Evolutionary conservation across 2,888 invertebrate species (phyloP).

Genomic region (Phoenoteleia sp.): DNA sequence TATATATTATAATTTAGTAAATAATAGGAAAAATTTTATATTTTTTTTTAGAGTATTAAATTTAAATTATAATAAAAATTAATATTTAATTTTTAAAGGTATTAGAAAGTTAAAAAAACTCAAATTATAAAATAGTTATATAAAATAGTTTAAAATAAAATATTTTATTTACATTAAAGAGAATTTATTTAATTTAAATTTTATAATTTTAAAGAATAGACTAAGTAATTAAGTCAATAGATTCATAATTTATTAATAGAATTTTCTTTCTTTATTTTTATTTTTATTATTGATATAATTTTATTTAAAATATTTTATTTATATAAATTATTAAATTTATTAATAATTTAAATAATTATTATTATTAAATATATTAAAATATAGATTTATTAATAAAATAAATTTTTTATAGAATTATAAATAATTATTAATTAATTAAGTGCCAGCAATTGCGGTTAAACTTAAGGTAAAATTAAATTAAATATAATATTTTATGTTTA

Average conservation of each 20-base stretch:
- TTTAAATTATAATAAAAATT: too few relatives aligned
- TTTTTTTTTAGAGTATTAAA: too few relatives aligned
- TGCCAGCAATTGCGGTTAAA: conserved; percentile 86
- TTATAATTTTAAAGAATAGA: conserved; percentile 51
- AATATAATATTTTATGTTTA: conserved; percentile 87
- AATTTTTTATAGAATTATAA: conserved; percentile 89
- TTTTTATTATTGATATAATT: conserved; percentile 40
- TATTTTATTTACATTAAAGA: too few relatives aligned
- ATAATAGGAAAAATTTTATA: too few relatives aligned
- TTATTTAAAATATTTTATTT: conserved; percentile 81
- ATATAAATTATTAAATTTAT: conserved; percentile 31
- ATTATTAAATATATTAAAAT: conserved; percentile 86
- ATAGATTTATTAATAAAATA: conserved; percentile 88
- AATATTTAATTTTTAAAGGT: too few relatives aligned
- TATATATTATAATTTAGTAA: too few relatives aligned
- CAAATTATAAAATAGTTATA: too few relatives aligned
- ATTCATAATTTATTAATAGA: conserved; percentile 62
- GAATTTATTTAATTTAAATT: conserved; percentile 27
- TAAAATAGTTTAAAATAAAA: too few relatives aligned
- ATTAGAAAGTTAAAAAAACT: too few relatives aligned
- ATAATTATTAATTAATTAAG: conserved; percentile 89
- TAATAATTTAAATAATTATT: conserved; percentile 57
- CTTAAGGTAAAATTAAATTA: conserved; percentile 83
- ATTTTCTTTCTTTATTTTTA: conserved; percentile 48
- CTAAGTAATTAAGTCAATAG: conserved; percentile 54